These are phyloP conservation scores for Drosophila varians DNA, from an alignment of 1,140 invertebrate species.

Conservation along the genomic window DNA sequence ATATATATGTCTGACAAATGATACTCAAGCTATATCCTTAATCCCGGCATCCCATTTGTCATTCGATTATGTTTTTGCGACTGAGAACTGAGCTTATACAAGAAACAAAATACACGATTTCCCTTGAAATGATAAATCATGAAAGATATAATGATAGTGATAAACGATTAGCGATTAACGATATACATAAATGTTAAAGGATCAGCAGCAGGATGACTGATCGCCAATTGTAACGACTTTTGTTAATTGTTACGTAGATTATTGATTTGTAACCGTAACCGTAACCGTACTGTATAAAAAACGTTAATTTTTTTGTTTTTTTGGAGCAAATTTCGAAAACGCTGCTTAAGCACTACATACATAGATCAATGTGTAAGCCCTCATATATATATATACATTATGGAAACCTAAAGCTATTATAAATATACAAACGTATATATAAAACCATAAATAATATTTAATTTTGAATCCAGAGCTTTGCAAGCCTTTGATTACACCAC, in stretches of 20 bases:
- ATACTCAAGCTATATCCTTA: not conserved
- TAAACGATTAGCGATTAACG: not conserved
- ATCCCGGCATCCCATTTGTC: too few species aligned
- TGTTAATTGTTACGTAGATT: slow-evolving; percentile 51
- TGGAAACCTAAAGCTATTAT: slow-evolving; percentile 1
- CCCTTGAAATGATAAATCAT: too few species aligned
- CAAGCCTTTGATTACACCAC: slow-evolving; percentile 18
- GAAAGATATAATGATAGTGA: slow-evolving; percentile 1
- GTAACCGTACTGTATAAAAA: slow-evolving; percentile 1
- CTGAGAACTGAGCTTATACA: slow-evolving; percentile 66
- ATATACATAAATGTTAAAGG: too few species aligned
- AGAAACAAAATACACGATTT: not conserved
- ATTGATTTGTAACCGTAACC: slow-evolving; percentile 13
- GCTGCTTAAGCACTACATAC: slow-evolving; percentile 15
- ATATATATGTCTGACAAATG: slow-evolving; percentile 24
- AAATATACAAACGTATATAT: slow-evolving; percentile 20
- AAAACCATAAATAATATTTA: slow-evolving; percentile 16
- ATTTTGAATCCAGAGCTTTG: not conserved
- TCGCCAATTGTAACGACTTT: slow-evolving; percentile 6
- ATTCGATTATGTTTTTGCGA: slow-evolving; percentile 23
- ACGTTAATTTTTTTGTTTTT: slow-evolving; percentile 10
- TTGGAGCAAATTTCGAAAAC: not conserved
- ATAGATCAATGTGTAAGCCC: not conserved
- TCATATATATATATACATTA: too few species aligned
- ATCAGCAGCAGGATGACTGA: not conserved